Percentiles rank a stretch among this genome's conserved stretches.
phyloP scores from a whole-genome alignment of 2,888 invertebrate genomes.

The Brachypalpus laphriformis region DNA sequence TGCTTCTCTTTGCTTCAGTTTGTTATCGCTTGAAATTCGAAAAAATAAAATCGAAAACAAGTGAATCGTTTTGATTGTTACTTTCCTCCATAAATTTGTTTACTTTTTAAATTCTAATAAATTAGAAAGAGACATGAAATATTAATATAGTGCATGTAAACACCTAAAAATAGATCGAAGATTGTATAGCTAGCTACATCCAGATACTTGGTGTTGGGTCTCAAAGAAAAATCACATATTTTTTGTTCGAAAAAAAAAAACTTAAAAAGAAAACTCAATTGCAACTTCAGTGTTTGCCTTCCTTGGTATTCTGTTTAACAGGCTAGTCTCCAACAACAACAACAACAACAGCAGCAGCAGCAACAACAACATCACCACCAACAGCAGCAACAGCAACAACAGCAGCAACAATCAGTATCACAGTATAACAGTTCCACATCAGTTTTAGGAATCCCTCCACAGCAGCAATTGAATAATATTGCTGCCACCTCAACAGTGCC shows the following conservation, averaged over 20 bases:
- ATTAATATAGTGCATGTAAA: constrained; percentile 37
- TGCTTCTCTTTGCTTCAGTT: constrained; percentile 7
- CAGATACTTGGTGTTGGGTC: constrained; percentile 50
- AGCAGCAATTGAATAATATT: constrained; percentile 72
- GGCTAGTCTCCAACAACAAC: constrained; percentile 74
- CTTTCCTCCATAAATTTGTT: not conserved
- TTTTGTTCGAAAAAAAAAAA: not conserved
- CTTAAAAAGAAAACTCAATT: constrained; percentile 27
- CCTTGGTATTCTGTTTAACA: constrained; percentile 69
- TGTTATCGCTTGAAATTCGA: constrained; percentile 17
- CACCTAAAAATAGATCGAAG: constrained; percentile 35
- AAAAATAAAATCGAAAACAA: constrained; percentile 12
- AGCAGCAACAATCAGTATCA: constrained; percentile 70
- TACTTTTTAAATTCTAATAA: not conserved
- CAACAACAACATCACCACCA: constrained; percentile 70
- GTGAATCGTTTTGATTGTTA: not conserved
- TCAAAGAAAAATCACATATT: constrained; percentile 11
- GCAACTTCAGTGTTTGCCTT: constrained; percentile 66
- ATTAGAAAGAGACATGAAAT: not conserved
- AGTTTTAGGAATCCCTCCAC: constrained; percentile 76
- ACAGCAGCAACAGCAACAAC: constrained; percentile 62
- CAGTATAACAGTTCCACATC: constrained; percentile 74
- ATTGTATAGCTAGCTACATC: constrained; percentile 14
- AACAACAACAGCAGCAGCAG: constrained; percentile 67
- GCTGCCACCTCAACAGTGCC: constrained; percentile 72